These are phyloP conservation scores for Ascidia mentula DNA, from an alignment of 23 tunicate genomes.

Conservation along the genomic window DNA sequence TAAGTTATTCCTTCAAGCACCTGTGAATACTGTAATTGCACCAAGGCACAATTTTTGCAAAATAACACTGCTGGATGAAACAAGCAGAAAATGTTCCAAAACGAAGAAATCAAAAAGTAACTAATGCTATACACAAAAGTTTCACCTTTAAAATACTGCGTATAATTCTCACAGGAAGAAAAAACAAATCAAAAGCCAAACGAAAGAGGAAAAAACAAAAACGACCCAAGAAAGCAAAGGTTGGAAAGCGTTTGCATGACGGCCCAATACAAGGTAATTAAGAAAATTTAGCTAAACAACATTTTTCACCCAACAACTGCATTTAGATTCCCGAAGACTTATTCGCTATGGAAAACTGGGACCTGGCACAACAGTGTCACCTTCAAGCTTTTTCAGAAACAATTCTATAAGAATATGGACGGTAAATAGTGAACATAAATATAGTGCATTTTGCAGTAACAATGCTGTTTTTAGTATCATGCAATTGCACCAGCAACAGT, in stretches of 20 bases:
- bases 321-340: background rate
- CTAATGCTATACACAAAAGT: background rate
- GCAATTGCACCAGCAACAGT: constrained; percentile 54
- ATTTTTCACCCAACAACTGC: background rate
- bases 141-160: background rate
- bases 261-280: background rate
- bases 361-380: constrained; percentile 48
- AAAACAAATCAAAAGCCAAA: constrained; percentile 6
- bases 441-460: no score
- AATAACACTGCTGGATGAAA: constrained; percentile 37
- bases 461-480: constrained; percentile 71
- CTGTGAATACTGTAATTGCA: constrained; percentile 56
- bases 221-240: background rate
- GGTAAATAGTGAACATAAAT: constrained; percentile 46
- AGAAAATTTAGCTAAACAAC: background rate
- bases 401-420: constrained; percentile 56
- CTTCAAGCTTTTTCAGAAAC: constrained; percentile 58
- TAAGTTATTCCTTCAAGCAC: constrained; percentile 39
- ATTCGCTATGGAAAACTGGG: constrained; percentile 68
- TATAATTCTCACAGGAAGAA: constrained; percentile 1
- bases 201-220: background rate
- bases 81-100: constrained; percentile 22
- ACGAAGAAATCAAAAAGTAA: background rate
- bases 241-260: background rate
- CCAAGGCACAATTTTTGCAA: constrained; percentile 8